Percentiles rank a stretch among this genome's conserved stretches.
These are phyloP conservation scores for Trichechus manatus DNA, from an alignment of 2,113 vertebrate species.

Conservation along the genomic window DNA sequence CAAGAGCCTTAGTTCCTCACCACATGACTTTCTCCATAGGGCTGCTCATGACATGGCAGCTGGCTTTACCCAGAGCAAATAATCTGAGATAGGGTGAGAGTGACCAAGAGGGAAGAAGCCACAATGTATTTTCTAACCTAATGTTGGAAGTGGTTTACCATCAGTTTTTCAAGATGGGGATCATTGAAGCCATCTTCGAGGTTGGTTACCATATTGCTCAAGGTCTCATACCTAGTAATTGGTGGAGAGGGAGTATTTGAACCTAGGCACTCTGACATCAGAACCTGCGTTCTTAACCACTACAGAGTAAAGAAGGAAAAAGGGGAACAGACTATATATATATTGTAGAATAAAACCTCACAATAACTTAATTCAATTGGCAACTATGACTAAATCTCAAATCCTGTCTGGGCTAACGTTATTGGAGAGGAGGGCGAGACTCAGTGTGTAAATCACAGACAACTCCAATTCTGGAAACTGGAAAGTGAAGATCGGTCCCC, in stretches of 20 bases:
- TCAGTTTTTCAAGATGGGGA: background rate
- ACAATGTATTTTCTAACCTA: background rate
- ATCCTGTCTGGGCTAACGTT: background rate
- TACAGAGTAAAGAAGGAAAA: background rate
- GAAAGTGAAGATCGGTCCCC: background rate
- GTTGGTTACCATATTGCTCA: background rate
- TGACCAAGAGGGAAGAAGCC: background rate
- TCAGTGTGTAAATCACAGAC: background rate
- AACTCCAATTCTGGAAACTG: background rate
- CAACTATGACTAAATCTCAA: background rate
- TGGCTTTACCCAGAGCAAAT: background rate
- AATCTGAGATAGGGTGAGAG: background rate
- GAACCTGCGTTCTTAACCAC: background rate
- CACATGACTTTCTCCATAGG: background rate
- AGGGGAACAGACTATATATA: background rate
- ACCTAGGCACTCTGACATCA: background rate
- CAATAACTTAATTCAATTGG: background rate
- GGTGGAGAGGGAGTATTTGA: background rate
- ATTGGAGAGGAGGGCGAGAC: background rate
- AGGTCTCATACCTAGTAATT: background rate
- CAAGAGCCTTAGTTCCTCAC: background rate
- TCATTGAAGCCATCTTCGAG: background rate
- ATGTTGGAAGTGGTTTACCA: background rate
- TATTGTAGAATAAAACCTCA: background rate
- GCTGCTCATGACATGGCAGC: background rate